phyloP scores from a whole-genome alignment of 2,113 vertebrate species.

The Cyprinus carpio region DNA sequence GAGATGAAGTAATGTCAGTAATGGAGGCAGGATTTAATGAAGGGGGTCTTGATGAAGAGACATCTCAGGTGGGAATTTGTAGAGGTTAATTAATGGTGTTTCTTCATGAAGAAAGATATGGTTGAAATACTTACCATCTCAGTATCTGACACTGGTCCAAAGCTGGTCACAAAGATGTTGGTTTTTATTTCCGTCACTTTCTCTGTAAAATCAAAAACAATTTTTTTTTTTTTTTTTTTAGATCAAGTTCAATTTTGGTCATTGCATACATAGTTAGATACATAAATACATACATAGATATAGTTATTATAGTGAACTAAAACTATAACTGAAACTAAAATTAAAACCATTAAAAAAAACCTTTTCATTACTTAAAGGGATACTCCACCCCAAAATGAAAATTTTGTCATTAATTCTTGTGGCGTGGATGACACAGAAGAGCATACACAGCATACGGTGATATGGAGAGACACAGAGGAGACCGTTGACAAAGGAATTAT shows the following conservation, averaged over 20 bases:
- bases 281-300: too few species aligned
- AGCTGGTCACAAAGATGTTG: constrained; percentile 98
- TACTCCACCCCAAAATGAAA: too few species aligned
- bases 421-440: too few species aligned
- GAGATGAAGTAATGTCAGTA: constrained; percentile 11
- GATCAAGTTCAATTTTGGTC: background rate
- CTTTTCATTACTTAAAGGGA: too few species aligned
- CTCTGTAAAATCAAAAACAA: constrained; percentile 72
- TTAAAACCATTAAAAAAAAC: background rate
- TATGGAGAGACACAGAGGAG: too few species aligned
- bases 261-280: too few species aligned
- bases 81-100: constrained; percentile 6
- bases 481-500: too few species aligned
- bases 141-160: constrained; percentile 94
- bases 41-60: background rate
- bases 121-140: constrained; percentile 85
- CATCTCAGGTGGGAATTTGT: background rate
- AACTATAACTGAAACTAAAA: background rate
- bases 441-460: too few species aligned
- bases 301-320: too few species aligned
- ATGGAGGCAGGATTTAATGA: constrained; percentile 18
- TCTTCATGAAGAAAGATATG: constrained; percentile 4
- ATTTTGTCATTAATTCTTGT: too few species aligned
- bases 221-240: background rate
- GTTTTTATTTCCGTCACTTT: constrained; percentile 96